Evolutionary conservation across 2,113 vertebrate species (phyloP).

Genomic region (Tinamus guttatus): DNA sequence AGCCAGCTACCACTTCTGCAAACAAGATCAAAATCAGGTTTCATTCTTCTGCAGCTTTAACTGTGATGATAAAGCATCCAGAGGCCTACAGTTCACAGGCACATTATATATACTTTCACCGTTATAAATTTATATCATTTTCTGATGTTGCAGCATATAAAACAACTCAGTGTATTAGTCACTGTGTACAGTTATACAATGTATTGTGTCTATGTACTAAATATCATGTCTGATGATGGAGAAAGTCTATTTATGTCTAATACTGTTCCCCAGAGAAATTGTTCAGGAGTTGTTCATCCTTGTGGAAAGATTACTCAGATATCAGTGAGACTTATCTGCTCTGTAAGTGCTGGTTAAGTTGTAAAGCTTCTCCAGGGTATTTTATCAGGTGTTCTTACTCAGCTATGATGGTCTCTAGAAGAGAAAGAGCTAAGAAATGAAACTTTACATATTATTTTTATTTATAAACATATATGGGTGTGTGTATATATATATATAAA

Average conservation of each 20-base stretch:
- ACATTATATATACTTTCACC: background rate
- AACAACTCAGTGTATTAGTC: background rate
- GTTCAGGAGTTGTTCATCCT: slow-evolving; percentile 36
- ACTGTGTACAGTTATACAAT: background rate
- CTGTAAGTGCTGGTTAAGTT: slow-evolving; percentile 58
- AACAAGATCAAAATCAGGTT: background rate
- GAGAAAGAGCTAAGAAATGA: slow-evolving; percentile 7
- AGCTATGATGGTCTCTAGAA: slow-evolving; percentile 31
- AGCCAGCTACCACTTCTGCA: background rate
- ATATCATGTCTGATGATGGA: slow-evolving; percentile 55
- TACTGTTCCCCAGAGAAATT: slow-evolving; percentile 51
- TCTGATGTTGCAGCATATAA: background rate
- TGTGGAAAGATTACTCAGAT: slow-evolving; percentile 46
- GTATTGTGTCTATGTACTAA: slow-evolving; percentile 1
- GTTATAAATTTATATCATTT: background rate
- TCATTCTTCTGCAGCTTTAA: background rate
- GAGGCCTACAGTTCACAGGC: background rate
- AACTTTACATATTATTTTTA: too few species aligned
- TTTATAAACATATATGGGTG: too few species aligned
- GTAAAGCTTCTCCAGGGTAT: slow-evolving; percentile 72
- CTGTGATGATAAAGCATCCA: background rate
- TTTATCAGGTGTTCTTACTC: slow-evolving; percentile 71
- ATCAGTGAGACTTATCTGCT: slow-evolving; percentile 59
- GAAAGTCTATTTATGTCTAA: slow-evolving; percentile 22
- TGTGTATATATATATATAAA: too few species aligned